Evolutionary conservation across 2,888 invertebrate genomes (phyloP).

Genomic region (Polydrusus cervinus): DNA sequence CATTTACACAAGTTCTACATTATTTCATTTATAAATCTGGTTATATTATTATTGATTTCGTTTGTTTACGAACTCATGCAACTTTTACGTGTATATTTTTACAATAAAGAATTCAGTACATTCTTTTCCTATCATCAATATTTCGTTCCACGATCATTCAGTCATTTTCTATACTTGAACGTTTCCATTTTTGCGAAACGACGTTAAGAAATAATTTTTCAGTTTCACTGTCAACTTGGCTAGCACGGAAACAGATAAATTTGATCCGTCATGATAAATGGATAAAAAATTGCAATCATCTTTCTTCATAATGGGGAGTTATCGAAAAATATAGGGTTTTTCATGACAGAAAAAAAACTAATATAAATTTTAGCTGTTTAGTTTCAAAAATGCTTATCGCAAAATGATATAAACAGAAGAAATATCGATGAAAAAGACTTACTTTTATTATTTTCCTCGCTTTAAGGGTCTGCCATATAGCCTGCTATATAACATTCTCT

Average conservation of each 20-base stretch:
- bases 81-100: too few relatives aligned
- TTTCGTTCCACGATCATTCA: slow-evolving; percentile 3
- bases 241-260: slow-evolving; percentile 39
- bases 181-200: slow-evolving; percentile 32
- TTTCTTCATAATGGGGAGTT: slow-evolving; percentile 20
- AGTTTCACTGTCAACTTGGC: slow-evolving; percentile 31
- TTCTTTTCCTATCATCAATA: too few relatives aligned
- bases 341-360: neutral
- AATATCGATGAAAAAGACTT: too few relatives aligned
- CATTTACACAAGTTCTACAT: too few relatives aligned
- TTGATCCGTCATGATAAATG: slow-evolving; percentile 42
- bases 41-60: too few relatives aligned
- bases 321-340: neutral
- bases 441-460: too few relatives aligned
- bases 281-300: slow-evolving; percentile 25
- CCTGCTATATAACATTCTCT: too few relatives aligned
- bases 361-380: neutral
- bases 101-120: too few relatives aligned
- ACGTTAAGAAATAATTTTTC: slow-evolving; percentile 24
- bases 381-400: too few relatives aligned
- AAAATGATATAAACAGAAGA: too few relatives aligned
- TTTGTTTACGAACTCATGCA: neutral
- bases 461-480: too few relatives aligned
- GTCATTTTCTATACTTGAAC: slow-evolving; percentile 4
- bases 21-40: too few relatives aligned